Percentiles rank a stretch among this genome's conserved stretches.
Conservation (phyloP, 2,113 vertebrate species). For the Uria lomvia region DNA sequence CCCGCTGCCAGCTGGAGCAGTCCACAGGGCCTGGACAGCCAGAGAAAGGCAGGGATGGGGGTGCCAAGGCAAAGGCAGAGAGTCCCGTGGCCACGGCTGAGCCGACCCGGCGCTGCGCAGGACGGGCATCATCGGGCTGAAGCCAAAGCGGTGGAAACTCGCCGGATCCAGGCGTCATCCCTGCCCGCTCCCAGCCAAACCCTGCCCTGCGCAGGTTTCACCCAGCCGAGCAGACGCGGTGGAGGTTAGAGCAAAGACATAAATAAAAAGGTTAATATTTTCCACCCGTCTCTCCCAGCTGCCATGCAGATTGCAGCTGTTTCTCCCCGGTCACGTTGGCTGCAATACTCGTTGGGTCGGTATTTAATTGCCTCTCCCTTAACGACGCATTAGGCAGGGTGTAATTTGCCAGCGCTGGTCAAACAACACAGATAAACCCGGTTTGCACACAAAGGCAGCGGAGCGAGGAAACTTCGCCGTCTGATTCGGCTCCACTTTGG, state of each 20-base stretch:
- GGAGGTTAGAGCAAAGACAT: not conserved
- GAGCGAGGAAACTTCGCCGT: not conserved
- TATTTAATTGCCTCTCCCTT: constrained; percentile 64
- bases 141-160: not conserved
- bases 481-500: not conserved
- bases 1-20: not conserved
- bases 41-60: not conserved
- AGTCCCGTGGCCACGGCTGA: not conserved
- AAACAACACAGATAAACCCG: constrained; percentile 48
- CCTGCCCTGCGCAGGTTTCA: not conserved
- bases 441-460: constrained; percentile 8
- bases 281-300: constrained; percentile 3
- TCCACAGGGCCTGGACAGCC: not conserved
- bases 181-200: not conserved
- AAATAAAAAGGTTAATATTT: not conserved
- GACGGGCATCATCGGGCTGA: not conserved
- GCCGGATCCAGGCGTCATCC: not conserved
- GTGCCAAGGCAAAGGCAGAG: not conserved
- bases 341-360: constrained; percentile 19
- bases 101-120: accelerated
- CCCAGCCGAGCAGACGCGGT: not conserved
- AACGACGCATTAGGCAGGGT: constrained; percentile 16
- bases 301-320: constrained; percentile 36
- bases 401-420: constrained; percentile 44
- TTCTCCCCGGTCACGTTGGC: constrained; percentile 10